Evolutionary conservation across 2,113 vertebrate species (phyloP), one percentile per base, ranked within the genome.

Genomic region (Ploceus nigricollis): DNA sequence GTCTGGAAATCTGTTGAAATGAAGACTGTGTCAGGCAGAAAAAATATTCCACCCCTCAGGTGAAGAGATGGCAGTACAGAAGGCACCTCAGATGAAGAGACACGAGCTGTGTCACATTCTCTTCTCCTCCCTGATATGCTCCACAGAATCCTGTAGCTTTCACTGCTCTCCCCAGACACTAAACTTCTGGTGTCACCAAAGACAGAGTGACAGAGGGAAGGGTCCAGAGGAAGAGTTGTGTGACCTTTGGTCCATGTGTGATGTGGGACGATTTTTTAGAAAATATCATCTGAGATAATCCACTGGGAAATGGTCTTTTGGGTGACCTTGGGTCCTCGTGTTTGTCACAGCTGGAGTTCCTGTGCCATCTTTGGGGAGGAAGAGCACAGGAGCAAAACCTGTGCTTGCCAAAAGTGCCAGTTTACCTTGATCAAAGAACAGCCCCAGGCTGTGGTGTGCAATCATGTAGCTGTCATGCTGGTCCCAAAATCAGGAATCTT

Each of bases 11-110:
- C 90, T 97, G 87, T 92, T 90, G 78, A 92, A 93, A 84, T 54
- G 48, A 79, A 93, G 66, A 70, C 44, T 64, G 25, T 57, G 60
- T 92, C 53, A 86, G 65, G 80, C 89, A 95, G 81, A 93, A 94
- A 82, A 95, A 83, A 78, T 83, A 91, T 69, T 97, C 94, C 63
- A 37, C 35, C 48, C 84, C 58, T 93, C 87, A 93, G 95, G 92
- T 95, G 90, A 90, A 95, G 73, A 48, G 89, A 71, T 40, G 72
- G 64, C 93, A 81, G 76, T 48, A 47, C 50, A 58, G 40, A 84
- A 97, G 44, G 68, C 85, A 94, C 42, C 75, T 96, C 73, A 76
- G 79, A 72, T 1, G 30, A 91, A 76, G 51, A 80, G 57, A 68
- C 53, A 75, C 0, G 35, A 60, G 45, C 35, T 92, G 64, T 94